These are phyloP conservation scores for Bucorvus abyssinicus DNA, from an alignment of 2,797 vertebrate genomes.

Conservation along the genomic window DNA sequence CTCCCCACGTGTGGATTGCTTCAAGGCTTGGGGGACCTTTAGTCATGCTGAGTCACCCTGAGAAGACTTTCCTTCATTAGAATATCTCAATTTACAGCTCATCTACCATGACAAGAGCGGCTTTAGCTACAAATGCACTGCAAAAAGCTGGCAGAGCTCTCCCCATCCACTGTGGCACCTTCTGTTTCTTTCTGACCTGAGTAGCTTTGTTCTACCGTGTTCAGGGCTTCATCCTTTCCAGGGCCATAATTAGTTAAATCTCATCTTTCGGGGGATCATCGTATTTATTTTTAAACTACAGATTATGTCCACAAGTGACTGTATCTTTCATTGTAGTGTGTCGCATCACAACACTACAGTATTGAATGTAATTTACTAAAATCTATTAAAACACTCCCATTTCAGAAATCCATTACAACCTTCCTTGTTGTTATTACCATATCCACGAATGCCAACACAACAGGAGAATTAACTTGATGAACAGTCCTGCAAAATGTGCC, in stretches of 20 bases:
- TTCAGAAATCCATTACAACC: conserved; percentile 41
- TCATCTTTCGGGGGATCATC: background rate
- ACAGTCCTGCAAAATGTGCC: conserved; percentile 45
- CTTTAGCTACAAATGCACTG: background rate
- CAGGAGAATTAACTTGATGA: conserved; percentile 61
- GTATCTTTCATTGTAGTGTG: background rate
- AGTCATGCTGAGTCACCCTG: background rate
- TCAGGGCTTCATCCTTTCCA: background rate
- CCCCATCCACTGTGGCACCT: background rate
- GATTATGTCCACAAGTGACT: background rate
- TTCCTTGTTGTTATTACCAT: conserved; percentile 17
- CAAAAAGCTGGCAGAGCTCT: background rate
- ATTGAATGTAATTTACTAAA: conserved; percentile 24
- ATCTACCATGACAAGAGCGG: background rate
- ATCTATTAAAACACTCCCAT: conserved; percentile 46
- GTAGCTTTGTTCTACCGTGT: background rate
- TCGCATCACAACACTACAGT: background rate
- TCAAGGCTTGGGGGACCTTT: background rate
- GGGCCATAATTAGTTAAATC: background rate
- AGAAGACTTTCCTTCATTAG: background rate
- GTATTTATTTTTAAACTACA: background rate
- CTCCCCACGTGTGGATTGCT: background rate
- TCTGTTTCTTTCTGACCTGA: background rate
- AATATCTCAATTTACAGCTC: background rate
- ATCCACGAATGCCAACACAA: background rate